Conservation (phyloP, 1,140 invertebrate genomes). For the Melanaphis sacchari region DNA sequence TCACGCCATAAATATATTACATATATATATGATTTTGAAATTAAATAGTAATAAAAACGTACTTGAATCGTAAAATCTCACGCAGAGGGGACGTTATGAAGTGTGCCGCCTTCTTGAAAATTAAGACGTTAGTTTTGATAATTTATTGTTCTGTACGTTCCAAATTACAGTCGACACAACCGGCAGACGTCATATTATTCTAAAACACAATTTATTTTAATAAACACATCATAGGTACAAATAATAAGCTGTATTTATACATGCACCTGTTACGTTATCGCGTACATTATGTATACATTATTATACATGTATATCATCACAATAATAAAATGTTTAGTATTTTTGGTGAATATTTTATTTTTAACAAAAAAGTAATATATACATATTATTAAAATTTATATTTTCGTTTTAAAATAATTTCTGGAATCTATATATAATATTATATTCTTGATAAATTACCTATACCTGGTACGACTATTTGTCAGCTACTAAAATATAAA, state of each 20-base stretch:
- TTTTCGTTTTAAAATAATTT: neutral
- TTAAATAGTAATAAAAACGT: slow-evolving; percentile 48
- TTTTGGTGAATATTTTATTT: neutral
- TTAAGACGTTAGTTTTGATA: slow-evolving; percentile 46
- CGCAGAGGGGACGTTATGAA: neutral
- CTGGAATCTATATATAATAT: neutral
- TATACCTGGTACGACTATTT: neutral
- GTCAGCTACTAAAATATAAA: neutral
- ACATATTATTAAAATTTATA: neutral
- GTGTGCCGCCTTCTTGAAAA: slow-evolving; percentile 36
- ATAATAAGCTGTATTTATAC: neutral
- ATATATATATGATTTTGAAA: neutral
- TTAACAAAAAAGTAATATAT: neutral
- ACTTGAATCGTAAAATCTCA: slow-evolving; percentile 50
- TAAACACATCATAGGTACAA: slow-evolving; percentile 6
- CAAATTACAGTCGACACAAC: slow-evolving; percentile 19
- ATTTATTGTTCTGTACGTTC: slow-evolving; percentile 27
- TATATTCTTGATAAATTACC: neutral
- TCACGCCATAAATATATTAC: neutral
- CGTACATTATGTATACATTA: neutral
- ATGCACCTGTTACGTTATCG: slow-evolving; percentile 29
- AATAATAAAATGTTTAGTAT: slow-evolving; percentile 34
- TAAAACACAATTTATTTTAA: slow-evolving; percentile 27
- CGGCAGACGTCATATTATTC: slow-evolving; percentile 46
- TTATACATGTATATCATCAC: slow-evolving; percentile 8